Conservation (phyloP, 2,888 invertebrate species). For the Lysandra bellargus region DNA sequence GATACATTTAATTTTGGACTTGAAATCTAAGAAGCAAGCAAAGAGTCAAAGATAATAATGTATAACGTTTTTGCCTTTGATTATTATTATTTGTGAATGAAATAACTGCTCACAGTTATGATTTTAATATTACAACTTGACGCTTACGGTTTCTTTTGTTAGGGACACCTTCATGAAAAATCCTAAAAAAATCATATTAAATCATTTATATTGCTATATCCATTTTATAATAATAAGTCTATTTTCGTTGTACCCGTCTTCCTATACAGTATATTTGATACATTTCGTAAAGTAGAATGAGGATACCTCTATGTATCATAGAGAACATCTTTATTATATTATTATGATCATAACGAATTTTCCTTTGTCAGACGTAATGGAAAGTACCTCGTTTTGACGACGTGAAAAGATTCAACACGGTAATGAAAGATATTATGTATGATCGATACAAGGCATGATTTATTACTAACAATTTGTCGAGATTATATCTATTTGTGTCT, state of each 20-base stretch:
- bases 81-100: no score
- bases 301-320: conserved; percentile 21
- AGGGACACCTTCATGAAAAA: neutral
- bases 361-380: conserved; percentile 59
- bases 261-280: conserved; percentile 8
- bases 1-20: no score
- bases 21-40: no score
- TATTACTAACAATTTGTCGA: conserved; percentile 40
- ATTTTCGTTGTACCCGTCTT: neutral
- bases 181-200: no score
- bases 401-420: conserved; percentile 50
- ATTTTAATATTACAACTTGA: no score
- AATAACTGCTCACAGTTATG: no score
- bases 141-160: neutral
- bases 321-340: conserved; percentile 32
- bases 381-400: conserved; percentile 59
- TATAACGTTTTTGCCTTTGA: no score
- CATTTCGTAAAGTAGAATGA: conserved; percentile 2
- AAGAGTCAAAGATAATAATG: no score
- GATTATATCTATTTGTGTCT: neutral
- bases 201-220: neutral
- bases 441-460: conserved; percentile 39
- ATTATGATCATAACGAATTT: conserved; percentile 35
- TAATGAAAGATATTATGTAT: conserved; percentile 44
- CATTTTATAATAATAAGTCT: neutral